Evolutionary conservation across 2,797 vertebrate species (phyloP).

Genomic region (Siniperca undulata): DNA sequence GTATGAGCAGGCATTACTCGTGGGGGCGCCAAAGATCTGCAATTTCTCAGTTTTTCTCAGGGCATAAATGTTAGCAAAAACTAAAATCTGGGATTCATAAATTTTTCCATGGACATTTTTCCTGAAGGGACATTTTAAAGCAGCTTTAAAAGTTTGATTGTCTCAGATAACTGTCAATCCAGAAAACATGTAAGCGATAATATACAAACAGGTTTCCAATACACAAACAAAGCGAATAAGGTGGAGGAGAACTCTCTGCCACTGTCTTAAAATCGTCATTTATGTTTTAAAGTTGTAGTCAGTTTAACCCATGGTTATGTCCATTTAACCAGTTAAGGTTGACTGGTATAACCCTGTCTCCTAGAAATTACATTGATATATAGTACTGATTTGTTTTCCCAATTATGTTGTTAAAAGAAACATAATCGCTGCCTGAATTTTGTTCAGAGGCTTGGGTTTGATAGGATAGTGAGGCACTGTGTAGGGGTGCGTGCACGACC

Average conservation of each 20-base stretch:
- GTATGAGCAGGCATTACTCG: conserved; percentile 36
- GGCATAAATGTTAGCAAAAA: not conserved
- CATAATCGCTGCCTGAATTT: not conserved
- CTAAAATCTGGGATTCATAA: not conserved
- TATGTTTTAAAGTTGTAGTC: too few relatives aligned
- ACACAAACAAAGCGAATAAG: not conserved
- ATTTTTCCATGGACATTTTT: not conserved
- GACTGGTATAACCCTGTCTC: not conserved
- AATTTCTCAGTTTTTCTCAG: conserved; percentile 32
- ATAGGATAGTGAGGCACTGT: too few relatives aligned
- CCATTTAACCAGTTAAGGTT: not conserved
- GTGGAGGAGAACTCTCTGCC: not conserved
- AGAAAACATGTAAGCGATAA: not conserved
- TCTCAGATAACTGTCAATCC: conserved; percentile 2
- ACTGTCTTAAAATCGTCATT: too few relatives aligned
- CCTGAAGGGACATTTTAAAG: not conserved
- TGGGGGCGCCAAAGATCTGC: conserved; percentile 41
- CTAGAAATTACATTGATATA: not conserved
- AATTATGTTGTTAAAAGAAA: not conserved
- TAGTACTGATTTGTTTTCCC: not conserved
- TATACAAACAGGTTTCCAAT: not conserved
- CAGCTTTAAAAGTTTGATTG: not conserved
- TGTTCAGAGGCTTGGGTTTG: not conserved
- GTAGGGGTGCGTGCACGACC: too few relatives aligned
- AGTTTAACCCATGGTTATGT: too few relatives aligned